Base-by-base conservation (phyloP, 37 sponge, comb jelly and placozoan species). In the Axinella damicornis region DNA sequence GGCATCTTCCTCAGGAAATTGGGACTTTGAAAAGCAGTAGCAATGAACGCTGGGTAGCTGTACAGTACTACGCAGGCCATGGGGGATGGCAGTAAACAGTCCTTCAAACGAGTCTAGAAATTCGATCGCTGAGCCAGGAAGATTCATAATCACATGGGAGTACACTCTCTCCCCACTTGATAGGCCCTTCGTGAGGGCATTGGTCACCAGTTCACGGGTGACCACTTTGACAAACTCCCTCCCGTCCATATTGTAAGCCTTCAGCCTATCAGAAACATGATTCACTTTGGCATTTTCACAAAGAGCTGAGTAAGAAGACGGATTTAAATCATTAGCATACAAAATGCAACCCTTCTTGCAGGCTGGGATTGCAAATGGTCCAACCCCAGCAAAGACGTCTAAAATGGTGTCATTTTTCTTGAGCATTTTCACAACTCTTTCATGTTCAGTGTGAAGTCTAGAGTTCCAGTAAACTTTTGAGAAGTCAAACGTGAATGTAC, bases 401-500 rank as follows among this genome's bases (percentile, higher is more conserved):
- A 94, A 46, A 28, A 97, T 92, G 20, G 85, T 79, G 21, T 97
- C 89, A 9, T 70, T 74, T 24, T 55, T 21, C 6, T 85, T 73
- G 54, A 99, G 52, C 58, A 79, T n/a, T 15, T 86, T 67, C 24
- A 88, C 71, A 16, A 99, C 22, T 20, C 92, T 62, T 30, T 60
- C 60, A 57, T 97, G 97, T 61, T 99, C 99, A 11, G 82, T 91
- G n/a, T 78, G 70, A 32, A 99, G 83, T 13, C 97, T 72, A 13
- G 99, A 99, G 87, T 99, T 99, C 99, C 99, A 99, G 83, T 95
- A 99, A 25, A 97, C 96, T 40, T 96, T 96, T 60, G 95, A 88
- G 55, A 91, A 99, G 64, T 99, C 99, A 73, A 99, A 93, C 17
- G 76, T 83, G 73, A 91, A 99, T 34, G 72, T 65, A 66, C 98